Evolutionary conservation across 1,140 invertebrate genomes (phyloP).

Genomic region (Ceratosolen fusciceps): DNA sequence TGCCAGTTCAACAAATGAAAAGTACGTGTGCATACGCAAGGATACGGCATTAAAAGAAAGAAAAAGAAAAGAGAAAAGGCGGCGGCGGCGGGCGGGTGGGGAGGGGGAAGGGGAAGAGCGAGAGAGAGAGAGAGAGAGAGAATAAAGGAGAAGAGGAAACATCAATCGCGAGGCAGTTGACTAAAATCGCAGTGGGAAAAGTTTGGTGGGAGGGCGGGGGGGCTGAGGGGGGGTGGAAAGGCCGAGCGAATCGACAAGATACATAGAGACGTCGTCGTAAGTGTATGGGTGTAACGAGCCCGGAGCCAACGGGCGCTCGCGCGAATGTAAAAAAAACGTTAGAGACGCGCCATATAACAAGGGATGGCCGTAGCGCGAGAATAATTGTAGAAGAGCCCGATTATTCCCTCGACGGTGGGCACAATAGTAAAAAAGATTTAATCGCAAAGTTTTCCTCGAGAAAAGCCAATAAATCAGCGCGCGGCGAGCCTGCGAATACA

Average conservation of each 20-base stretch:
- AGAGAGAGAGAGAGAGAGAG: too few species aligned
- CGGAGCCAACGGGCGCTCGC: too few species aligned
- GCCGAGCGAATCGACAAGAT: neutral
- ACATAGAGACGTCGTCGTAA: too few species aligned
- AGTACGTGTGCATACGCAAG: neutral
- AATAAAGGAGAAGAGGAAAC: slow-evolving; percentile 4
- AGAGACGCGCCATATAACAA: slow-evolving; percentile 46
- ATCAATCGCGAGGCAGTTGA: slow-evolving; percentile 16
- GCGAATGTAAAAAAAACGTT: slow-evolving; percentile 39
- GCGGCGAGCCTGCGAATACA: neutral
- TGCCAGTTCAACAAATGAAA: neutral
- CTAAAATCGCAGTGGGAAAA: slow-evolving; percentile 27
- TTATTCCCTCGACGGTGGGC: slow-evolving; percentile 38
- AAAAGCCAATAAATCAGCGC: slow-evolving; percentile 47
- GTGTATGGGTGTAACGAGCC: too few species aligned
- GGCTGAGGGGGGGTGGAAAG: neutral
- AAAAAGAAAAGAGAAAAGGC: neutral
- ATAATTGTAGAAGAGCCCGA: slow-evolving; percentile 43
- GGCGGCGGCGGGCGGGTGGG: slow-evolving; percentile 10
- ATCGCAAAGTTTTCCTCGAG: slow-evolving; percentile 49
- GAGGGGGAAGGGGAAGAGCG: too few species aligned
- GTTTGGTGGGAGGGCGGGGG: slow-evolving; percentile 20
- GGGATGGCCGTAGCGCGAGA: slow-evolving; percentile 15
- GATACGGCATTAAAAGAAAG: slow-evolving; percentile 12
- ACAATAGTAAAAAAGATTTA: slow-evolving; percentile 50